A percentile compares a stretch with the other conserved stretches of the same genome.
Conservation (phyloP, 2,113 vertebrate species). For the Sorex fumeus region DNA sequence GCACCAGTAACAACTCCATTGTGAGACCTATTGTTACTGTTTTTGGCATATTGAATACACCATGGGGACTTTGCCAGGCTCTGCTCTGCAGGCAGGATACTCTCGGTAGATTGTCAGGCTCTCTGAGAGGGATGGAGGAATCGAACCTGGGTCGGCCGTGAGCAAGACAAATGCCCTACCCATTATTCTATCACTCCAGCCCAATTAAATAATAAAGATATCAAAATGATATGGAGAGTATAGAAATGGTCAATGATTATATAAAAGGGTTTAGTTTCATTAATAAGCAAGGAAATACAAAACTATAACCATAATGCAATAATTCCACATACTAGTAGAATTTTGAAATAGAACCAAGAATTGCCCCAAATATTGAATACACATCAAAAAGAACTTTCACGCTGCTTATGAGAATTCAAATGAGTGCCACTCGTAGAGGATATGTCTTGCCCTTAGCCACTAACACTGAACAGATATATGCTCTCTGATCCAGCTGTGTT, state of each 20-base stretch:
- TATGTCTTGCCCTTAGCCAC: not conserved
- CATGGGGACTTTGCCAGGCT: too few species aligned
- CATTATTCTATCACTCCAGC: too few species aligned
- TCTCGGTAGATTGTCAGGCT: too few species aligned
- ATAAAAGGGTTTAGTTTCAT: constrained; percentile 8
- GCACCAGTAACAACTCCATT: too few species aligned
- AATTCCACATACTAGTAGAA: not conserved
- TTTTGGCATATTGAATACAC: too few species aligned
- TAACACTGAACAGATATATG: not conserved
- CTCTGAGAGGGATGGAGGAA: too few species aligned
- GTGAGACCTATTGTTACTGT: too few species aligned
- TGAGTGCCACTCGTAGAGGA: constrained; percentile 11
- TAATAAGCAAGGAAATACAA: not conserved
- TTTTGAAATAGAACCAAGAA: constrained; percentile 2
- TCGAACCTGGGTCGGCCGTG: too few species aligned
- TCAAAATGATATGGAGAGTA: not conserved
- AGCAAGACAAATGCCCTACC: too few species aligned
- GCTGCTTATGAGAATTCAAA: not conserved
- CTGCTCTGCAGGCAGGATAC: too few species aligned
- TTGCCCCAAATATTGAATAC: not conserved
- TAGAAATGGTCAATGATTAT: constrained; percentile 4
- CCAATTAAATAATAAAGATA: too few species aligned
- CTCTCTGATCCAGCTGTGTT: not conserved
- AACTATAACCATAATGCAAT: constrained; percentile 7
- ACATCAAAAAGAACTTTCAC: constrained; percentile 18